phyloP scores from a whole-genome alignment of 2,797 vertebrate species.

The Holocentrus rufus region DNA sequence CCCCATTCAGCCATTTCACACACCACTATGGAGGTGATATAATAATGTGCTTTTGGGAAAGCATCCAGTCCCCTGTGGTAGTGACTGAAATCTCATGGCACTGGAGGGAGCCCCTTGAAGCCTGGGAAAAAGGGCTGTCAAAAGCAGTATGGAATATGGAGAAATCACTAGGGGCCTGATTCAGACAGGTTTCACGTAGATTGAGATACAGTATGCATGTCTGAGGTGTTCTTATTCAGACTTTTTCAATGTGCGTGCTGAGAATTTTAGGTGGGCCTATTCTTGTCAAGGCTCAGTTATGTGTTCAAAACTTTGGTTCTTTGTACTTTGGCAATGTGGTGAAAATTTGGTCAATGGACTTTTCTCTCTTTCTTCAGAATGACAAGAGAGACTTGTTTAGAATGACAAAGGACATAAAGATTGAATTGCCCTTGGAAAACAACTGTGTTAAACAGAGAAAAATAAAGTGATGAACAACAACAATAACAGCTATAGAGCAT shows the following conservation, averaged over 20 bases:
- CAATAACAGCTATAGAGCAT: no score
- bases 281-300: neutral
- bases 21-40: conserved; percentile 59
- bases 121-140: conserved; percentile 48
- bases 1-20: conserved; percentile 57
- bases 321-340: neutral
- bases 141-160: conserved; percentile 43
- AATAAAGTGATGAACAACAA: no score
- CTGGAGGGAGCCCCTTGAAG: conserved; percentile 47
- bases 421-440: no score
- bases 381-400: no score
- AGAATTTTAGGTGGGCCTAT: neutral
- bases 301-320: conserved; percentile 5
- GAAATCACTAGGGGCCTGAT: conserved; percentile 51
- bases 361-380: neutral
- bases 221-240: conserved; percentile 36
- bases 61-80: conserved; percentile 49
- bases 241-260: neutral
- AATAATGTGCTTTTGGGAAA: conserved; percentile 63
- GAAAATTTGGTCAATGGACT: neutral
- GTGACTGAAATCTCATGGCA: conserved; percentile 60
- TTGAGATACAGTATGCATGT: conserved; percentile 26
- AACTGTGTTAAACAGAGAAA: no score
- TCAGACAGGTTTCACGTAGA: conserved; percentile 30
- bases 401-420: no score